Percentiles rank a stretch among this genome's conserved stretches.
Conservation (phyloP, 1,140 invertebrate species). For the Cataglyphis hispanica region DNA sequence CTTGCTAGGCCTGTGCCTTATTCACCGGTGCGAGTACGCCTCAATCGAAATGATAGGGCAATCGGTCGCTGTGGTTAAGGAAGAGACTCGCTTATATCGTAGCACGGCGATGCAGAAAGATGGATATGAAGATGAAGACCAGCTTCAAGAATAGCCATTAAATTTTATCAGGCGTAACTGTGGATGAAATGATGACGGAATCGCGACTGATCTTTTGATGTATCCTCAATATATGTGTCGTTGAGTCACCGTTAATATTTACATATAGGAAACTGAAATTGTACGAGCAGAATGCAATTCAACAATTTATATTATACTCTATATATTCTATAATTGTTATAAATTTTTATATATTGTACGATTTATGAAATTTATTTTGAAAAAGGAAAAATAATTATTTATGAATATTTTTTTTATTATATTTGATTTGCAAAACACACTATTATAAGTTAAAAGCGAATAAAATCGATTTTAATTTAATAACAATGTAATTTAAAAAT, state of each 20-base stretch:
- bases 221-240: constrained; percentile 6
- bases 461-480: not conserved
- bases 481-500: not conserved
- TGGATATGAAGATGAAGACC: constrained; percentile 58
- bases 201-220: constrained; percentile 56
- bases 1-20: constrained; percentile 44
- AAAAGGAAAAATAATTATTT: not conserved
- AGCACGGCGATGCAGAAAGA: constrained; percentile 43
- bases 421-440: not conserved
- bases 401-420: not conserved
- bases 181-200: constrained; percentile 59
- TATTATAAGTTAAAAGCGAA: not conserved
- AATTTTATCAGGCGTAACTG: constrained; percentile 55
- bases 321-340: constrained; percentile 9
- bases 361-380: not conserved
- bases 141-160: constrained; percentile 49
- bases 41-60: constrained; percentile 71
- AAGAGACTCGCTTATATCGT: constrained; percentile 45
- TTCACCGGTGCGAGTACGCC: constrained; percentile 8
- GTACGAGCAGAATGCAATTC: not conserved
- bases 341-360: not conserved
- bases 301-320: no score
- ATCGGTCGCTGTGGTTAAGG: constrained; percentile 66
- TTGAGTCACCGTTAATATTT: constrained; percentile 51
- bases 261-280: constrained; percentile 4